Evolutionary conservation across 53 echinoderm and acorn worm species (phyloP).

Genomic region (Actinopyga echinites): DNA sequence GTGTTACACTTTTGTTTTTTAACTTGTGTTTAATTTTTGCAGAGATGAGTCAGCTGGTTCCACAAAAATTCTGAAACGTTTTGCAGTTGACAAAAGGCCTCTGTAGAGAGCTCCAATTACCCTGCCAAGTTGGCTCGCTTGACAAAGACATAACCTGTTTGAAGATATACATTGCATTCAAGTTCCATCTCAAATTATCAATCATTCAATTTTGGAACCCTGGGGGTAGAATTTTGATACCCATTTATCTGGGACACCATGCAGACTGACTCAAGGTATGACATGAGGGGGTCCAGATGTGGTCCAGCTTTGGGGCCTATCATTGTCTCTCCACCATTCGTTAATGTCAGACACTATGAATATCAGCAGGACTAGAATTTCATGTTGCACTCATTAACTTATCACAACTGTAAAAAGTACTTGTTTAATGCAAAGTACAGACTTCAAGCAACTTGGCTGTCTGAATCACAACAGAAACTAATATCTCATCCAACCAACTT

Average conservation of each 20-base stretch:
- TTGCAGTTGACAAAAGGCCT: no score
- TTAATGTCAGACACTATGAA: constrained; percentile 9
- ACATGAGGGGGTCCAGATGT: constrained; percentile 12
- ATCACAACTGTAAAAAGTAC: neutral
- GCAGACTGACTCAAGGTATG: constrained; percentile 16
- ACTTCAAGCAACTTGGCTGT: no score
- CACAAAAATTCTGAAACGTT: neutral
- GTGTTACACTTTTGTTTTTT: no score
- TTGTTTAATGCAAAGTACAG: no score
- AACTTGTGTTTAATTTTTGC: neutral
- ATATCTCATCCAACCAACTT: no score
- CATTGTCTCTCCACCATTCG: constrained; percentile 4
- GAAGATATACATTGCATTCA: no score
- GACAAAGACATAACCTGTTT: no score
- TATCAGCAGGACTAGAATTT: neutral
- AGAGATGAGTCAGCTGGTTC: neutral
- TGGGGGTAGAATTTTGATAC: constrained; percentile 26
- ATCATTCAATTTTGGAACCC: constrained; percentile 14
- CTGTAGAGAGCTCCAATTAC: no score
- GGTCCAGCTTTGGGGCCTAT: constrained; percentile 4
- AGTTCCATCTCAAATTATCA: constrained; percentile 6
- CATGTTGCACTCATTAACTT: constrained; percentile 25
- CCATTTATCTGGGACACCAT: constrained; percentile 38
- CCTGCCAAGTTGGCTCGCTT: no score
- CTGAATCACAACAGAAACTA: no score